Evolutionary conservation across 2,113 vertebrate genomes (phyloP), one percentile per base, ranked within the genome.

Genomic region (Ginglymostoma cirratum): DNA sequence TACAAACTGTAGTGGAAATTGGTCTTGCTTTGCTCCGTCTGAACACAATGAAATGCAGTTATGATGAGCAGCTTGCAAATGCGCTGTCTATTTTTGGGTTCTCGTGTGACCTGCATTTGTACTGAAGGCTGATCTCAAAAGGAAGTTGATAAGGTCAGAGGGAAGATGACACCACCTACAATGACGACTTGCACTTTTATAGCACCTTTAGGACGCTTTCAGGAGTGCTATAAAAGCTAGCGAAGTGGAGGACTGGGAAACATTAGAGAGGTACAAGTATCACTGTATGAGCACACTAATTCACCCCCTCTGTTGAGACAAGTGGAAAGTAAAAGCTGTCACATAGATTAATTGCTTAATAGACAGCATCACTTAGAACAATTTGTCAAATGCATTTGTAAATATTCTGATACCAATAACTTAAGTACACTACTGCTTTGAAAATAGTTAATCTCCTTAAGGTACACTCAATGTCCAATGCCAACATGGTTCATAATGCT

Each of bases 71-170:
- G 61, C 17, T n/a, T 24, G 89, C 61, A 93, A 90, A 23, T n/a
- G 3, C 61, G 34, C n/a, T 65, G 15, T 65, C 89, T 93, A 93
- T 93, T 93, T 93, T 93, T 93, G n/a, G 61, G 34, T 66, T 65
- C 61, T n/a, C n/a, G 34, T 66, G 89, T 38, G 66, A 67, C 61
- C 89, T 93, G 89, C 61, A 93, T 93, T 66, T 66, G 67, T 93
- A 93, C 66, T 93, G 65, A 93, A 67, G 66, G 89, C 66, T 7
- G n/a, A 93, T 66, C 66, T 61, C n/a, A 66, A 66, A 61, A 93
- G 61, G 61, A 93, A n/a, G 89, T 89, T 55, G 86, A 89, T 89
- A 34, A 89, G 52, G 86, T 93, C 89, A 93, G 61, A 67, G 61
- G 89, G 61, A 93, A 19, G 34, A 38, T 55, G 17, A n/a, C 55